These are phyloP conservation scores for Thinocorus orbignyianus DNA, from an alignment of 2,113 vertebrate species.

Conservation along the genomic window DNA sequence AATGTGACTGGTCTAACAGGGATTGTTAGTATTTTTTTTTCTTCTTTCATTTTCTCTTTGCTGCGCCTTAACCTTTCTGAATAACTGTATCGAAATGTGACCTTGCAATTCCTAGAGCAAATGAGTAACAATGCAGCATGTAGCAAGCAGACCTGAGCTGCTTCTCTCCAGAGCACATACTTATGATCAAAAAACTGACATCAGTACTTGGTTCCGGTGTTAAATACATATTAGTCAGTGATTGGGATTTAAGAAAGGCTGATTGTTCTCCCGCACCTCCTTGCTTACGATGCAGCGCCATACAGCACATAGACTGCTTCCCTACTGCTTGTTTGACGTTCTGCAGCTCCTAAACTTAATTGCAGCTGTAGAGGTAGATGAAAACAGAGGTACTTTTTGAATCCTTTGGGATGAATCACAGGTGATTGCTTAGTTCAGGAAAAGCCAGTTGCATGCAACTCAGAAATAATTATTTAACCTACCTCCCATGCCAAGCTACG, in stretches of 20 bases:
- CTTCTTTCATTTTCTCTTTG: background rate
- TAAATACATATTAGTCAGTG: background rate
- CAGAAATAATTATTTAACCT: background rate
- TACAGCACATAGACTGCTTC: background rate
- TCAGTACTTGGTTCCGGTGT: background rate
- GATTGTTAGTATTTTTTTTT: background rate
- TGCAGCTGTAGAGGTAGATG: background rate
- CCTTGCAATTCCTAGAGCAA: background rate
- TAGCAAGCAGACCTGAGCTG: background rate
- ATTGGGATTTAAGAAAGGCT: background rate
- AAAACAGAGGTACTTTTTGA: background rate
- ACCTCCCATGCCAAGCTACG: background rate
- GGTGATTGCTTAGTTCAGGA: background rate
- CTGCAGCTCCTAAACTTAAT: background rate
- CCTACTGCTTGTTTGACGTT: background rate
- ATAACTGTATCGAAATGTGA: background rate
- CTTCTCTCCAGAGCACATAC: background rate
- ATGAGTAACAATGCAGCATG: background rate
- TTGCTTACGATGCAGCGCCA: background rate
- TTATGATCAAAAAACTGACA: background rate
- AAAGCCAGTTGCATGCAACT: background rate
- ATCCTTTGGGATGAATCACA: background rate
- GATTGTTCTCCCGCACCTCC: background rate
- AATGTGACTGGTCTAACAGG: background rate
- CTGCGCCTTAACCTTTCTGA: background rate